Conservation (phyloP, 2,797 vertebrate genomes). For the Echiichthys vipera region DNA sequence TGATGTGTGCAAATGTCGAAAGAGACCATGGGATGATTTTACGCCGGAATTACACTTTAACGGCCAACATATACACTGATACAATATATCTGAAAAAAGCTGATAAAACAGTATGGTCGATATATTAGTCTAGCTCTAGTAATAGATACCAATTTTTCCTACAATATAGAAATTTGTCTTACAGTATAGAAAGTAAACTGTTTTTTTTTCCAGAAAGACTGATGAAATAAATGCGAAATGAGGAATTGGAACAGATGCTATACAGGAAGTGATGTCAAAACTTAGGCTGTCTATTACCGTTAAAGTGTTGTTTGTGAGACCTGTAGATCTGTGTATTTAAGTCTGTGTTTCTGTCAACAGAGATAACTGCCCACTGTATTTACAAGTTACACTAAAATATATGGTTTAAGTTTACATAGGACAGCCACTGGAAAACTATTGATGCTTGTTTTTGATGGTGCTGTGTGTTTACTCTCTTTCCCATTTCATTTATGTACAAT, state of each 20-base stretch:
- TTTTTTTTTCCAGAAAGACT: neutral
- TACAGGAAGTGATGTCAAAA: neutral
- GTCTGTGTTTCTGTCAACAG: neutral
- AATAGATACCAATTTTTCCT: neutral
- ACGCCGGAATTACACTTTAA: too few relatives aligned
- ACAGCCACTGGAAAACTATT: neutral
- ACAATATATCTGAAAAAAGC: neutral
- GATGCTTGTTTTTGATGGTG: slow-evolving; percentile 10
- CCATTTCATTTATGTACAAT: slow-evolving; percentile 31
- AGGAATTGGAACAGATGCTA: neutral
- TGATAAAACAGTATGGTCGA: neutral
- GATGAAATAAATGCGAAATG: neutral
- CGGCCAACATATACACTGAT: neutral
- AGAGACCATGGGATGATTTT: too few relatives aligned
- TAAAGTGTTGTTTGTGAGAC: neutral
- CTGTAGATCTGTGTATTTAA: neutral
- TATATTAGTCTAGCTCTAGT: neutral
- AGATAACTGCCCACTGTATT: neutral
- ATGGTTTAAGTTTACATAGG: neutral
- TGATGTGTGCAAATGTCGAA: too few relatives aligned
- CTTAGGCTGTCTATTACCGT: neutral
- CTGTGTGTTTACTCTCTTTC: slow-evolving; percentile 22
- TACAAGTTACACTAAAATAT: neutral
- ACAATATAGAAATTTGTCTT: neutral
- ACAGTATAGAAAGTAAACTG: neutral